Evolutionary conservation across 2,113 vertebrate species (phyloP).

Genomic region (Phalacrocorax pelagicus): DNA sequence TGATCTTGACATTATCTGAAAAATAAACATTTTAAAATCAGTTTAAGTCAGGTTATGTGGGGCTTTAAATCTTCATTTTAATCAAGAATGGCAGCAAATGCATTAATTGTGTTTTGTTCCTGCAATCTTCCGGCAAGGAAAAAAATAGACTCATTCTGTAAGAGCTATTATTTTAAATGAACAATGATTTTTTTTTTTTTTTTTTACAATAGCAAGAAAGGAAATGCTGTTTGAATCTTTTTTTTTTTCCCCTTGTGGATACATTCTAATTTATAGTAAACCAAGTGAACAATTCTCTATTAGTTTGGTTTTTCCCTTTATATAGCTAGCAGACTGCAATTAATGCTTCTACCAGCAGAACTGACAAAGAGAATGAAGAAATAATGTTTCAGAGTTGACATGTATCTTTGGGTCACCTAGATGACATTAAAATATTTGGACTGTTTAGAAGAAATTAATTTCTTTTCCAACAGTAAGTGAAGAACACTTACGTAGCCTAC

Average conservation of each 20-base stretch:
- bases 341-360: neutral
- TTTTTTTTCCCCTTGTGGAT: neutral
- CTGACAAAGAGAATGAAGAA: neutral
- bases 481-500: neutral
- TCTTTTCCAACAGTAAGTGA: neutral
- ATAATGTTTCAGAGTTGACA: neutral
- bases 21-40: conserved; percentile 3
- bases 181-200: neutral
- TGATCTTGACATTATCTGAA: neutral
- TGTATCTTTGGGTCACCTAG: neutral
- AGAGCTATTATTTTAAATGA: conserved; percentile 52
- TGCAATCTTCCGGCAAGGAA: conserved; percentile 40
- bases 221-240: conserved; percentile 21
- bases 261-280: neutral
- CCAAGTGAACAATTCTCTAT: neutral
- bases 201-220: neutral
- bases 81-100: conserved; percentile 25
- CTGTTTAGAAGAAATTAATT: neutral
- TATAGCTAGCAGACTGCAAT: neutral
- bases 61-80: conserved; percentile 15
- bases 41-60: neutral
- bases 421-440: neutral
- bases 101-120: conserved; percentile 53
- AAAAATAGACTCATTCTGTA: conserved; percentile 9
- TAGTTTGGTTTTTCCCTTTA: neutral